phyloP scores from a whole-genome alignment of 2,797 vertebrate species.

The Philypnodon macrostomus region DNA sequence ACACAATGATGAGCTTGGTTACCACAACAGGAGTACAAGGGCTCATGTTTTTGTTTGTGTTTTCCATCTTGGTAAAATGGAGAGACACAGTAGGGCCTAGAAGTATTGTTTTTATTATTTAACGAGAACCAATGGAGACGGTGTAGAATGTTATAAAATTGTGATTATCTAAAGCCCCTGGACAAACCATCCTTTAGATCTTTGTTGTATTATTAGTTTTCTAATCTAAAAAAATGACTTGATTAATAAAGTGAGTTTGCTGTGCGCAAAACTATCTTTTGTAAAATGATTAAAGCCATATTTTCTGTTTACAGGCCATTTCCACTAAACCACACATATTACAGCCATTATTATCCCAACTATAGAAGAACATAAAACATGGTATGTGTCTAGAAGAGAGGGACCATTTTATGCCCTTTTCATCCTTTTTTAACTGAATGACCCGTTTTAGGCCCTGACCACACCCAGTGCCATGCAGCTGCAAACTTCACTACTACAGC shows the following conservation, averaged over 20 bases:
- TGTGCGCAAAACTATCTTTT: constrained; percentile 1
- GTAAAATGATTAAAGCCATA: constrained; percentile 24
- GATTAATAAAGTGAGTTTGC: constrained; percentile 26
- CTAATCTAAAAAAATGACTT: constrained; percentile 10
- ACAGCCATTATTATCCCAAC: neutral
- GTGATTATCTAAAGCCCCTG: neutral
- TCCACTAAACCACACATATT: neutral
- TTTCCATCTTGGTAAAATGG: too few species aligned
- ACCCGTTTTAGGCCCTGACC: too few species aligned
- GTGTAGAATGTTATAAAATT: neutral
- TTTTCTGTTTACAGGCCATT: constrained; percentile 7
- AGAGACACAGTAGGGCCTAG: too few species aligned
- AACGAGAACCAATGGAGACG: constrained; percentile 10
- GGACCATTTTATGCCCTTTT: too few species aligned
- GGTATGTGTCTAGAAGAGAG: too few species aligned
- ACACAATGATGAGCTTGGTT: too few species aligned
- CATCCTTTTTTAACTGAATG: too few species aligned
- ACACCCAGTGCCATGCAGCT: too few species aligned
- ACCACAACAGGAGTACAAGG: too few species aligned
- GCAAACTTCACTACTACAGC: too few species aligned
- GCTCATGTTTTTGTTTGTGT: too few species aligned
- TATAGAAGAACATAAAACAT: neutral
- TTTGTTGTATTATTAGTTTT: neutral
- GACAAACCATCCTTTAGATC: neutral
- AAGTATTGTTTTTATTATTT: constrained; percentile 17